Evolutionary conservation across 1,140 invertebrate genomes (phyloP), one percentile per base, ranked within the genome.

Genomic region (Contarinia nasturtii): DNA sequence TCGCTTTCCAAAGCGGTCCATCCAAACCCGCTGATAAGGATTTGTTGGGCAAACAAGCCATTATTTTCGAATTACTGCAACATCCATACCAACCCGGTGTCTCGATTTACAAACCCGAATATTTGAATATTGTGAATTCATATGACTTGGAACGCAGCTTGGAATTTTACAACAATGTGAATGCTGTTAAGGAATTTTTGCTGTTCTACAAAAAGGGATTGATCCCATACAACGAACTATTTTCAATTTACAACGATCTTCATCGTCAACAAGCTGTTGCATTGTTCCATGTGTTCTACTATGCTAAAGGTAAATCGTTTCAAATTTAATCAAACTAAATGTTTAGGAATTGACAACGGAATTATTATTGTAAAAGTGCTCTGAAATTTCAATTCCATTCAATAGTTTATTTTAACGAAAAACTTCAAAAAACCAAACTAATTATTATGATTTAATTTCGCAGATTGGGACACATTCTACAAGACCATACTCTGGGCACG

Each of bases 231-330:
- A 74, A 72, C 46, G 69, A 71, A 51, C 66, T 78, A 33, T 83
- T 79, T 54, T 74, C 75, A 15, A 50, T 73, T n/a, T 64, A 72
- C 52, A 61, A 79, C 45, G 66, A 71, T 22, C 67, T 72, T 11
- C 76, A 81, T 44, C 53, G 71, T n/a, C 61, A 72, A 41, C 75
- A 82, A 61, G 72, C 74, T 27, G 60, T 70, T 4, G 67, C 67
- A 8, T 58, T 82, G 44, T 82, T 80, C 68, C 72, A 80, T 47
- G 54, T 80, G 48, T 71, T 85, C 53, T 79, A 74, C 61, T 72
- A 72, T 52, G 77, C 79, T 46, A 79, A 80, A 55, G 71, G 27
- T 27, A 10, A 27, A 75, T 27, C n/a, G n/a, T n/a, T n/a, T n/a
- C n/a, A n/a, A n/a, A n/a, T n/a, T n/a, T n/a, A n/a, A n/a, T n/a